Evolutionary conservation across 2,797 vertebrate species (phyloP).

Genomic region (Coilia nasus): DNA sequence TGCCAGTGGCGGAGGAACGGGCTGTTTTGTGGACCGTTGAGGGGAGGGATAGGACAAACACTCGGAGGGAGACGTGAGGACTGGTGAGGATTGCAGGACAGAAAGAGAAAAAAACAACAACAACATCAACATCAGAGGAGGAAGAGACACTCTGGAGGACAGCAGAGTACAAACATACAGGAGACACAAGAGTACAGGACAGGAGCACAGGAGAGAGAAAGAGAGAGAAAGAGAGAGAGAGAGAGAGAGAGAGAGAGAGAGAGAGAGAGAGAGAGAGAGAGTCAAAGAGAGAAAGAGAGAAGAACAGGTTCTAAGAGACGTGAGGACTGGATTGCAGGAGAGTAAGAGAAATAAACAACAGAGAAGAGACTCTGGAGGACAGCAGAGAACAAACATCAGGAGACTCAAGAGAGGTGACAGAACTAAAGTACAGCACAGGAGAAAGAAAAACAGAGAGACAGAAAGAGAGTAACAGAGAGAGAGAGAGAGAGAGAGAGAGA

Average conservation of each 20-base stretch:
- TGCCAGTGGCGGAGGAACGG: background rate
- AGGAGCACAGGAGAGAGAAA: background rate
- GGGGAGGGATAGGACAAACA: background rate
- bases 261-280: no score
- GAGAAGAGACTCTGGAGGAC: background rate
- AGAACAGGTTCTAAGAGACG: background rate
- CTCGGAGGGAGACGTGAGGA: background rate
- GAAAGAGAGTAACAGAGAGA: background rate
- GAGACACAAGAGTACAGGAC: background rate
- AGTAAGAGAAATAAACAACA: background rate
- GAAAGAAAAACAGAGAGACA: no score
- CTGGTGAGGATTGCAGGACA: background rate
- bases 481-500: background rate
- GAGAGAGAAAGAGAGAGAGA: background rate
- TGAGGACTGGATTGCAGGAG: background rate
- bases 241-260: background rate
- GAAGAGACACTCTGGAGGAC: background rate
- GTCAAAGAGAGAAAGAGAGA: no score
- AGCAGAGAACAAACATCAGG: background rate
- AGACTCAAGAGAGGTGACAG: background rate
- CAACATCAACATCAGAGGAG: no score
- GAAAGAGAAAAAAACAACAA: background rate
- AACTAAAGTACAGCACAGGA: background rate
- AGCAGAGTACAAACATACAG: background rate
- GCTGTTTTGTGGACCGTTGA: background rate